These are phyloP conservation scores for Cerastis rubricosa DNA, from an alignment of 2,888 invertebrate species.

Conservation along the genomic window DNA sequence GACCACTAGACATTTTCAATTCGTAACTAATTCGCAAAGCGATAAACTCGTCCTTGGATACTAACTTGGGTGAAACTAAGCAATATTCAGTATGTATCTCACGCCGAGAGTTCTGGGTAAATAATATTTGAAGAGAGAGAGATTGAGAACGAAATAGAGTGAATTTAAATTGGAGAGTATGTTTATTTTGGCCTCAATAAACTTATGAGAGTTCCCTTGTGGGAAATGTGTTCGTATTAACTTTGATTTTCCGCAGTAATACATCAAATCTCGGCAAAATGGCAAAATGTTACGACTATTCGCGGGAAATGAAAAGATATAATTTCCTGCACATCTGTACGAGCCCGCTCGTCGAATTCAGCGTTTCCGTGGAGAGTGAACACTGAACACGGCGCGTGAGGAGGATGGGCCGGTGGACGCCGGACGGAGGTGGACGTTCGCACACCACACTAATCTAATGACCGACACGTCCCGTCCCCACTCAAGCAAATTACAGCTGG, in stretches of 20 bases:
- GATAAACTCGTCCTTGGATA: slow-evolving; percentile 65
- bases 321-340: slow-evolving; percentile 53
- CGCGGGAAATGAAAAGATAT: slow-evolving; percentile 51
- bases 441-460: slow-evolving; percentile 70
- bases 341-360: slow-evolving; percentile 44
- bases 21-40: slow-evolving; percentile 73
- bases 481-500: slow-evolving; percentile 74
- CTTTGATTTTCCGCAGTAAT: slow-evolving; percentile 50
- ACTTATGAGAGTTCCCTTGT: slow-evolving; percentile 12
- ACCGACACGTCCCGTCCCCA: slow-evolving; percentile 69
- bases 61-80: slow-evolving; percentile 57
- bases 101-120: slow-evolving; percentile 40
- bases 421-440: slow-evolving; percentile 23
- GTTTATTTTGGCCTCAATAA: slow-evolving; percentile 27
- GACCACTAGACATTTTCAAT: slow-evolving; percentile 76
- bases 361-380: slow-evolving; percentile 43
- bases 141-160: slow-evolving; percentile 4
- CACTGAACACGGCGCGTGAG: slow-evolving; percentile 28
- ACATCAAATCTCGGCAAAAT: slow-evolving; percentile 55
- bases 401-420: neutral
- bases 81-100: slow-evolving; percentile 54
- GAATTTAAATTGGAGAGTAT: slow-evolving; percentile 46
- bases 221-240: slow-evolving; percentile 17
- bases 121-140: slow-evolving; percentile 37
- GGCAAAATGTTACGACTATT: slow-evolving; percentile 56